These are phyloP conservation scores for Disparrhopalites patrizii DNA, from an alignment of 2,888 invertebrate species.

Conservation along the genomic window DNA sequence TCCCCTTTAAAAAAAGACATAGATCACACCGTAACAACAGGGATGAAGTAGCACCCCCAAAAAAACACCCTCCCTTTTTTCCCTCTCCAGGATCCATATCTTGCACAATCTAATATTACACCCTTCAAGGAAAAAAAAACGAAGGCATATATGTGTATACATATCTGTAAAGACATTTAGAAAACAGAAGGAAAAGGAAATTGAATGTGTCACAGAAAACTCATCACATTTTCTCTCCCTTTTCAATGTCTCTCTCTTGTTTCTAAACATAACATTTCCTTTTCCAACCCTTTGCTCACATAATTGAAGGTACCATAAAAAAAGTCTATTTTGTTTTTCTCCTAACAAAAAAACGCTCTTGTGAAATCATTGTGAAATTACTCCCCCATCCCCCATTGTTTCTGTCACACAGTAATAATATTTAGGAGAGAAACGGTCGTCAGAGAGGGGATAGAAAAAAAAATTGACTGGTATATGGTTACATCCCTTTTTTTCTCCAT, in stretches of 20 bases:
- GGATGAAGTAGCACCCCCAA: too few relatives aligned
- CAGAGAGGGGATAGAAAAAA: too few relatives aligned
- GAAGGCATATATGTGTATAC: neutral
- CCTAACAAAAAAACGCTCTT: neutral
- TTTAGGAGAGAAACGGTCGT: too few relatives aligned
- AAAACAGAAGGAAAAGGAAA: constrained; percentile 4
- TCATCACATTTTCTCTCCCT: neutral
- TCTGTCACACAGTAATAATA: too few relatives aligned
- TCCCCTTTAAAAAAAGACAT: neutral
- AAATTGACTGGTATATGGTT: too few relatives aligned
- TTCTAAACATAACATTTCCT: neutral
- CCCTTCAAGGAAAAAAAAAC: neutral
- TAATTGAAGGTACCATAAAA: neutral
- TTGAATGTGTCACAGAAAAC: constrained; percentile 10
- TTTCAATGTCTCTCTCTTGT: neutral
- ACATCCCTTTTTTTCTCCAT: too few relatives aligned
- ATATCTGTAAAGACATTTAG: too few relatives aligned
- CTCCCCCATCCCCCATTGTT: constrained; percentile 16
- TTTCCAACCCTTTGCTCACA: neutral
- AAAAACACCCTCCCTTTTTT: too few relatives aligned
- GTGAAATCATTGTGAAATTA: constrained; percentile 15
- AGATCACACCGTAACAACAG: constrained; percentile 1
- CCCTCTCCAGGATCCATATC: neutral
- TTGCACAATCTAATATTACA: neutral
- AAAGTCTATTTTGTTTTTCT: neutral